phyloP scores from a whole-genome alignment of 2,888 invertebrate species.

The Oscheius myriophilus region DNA sequence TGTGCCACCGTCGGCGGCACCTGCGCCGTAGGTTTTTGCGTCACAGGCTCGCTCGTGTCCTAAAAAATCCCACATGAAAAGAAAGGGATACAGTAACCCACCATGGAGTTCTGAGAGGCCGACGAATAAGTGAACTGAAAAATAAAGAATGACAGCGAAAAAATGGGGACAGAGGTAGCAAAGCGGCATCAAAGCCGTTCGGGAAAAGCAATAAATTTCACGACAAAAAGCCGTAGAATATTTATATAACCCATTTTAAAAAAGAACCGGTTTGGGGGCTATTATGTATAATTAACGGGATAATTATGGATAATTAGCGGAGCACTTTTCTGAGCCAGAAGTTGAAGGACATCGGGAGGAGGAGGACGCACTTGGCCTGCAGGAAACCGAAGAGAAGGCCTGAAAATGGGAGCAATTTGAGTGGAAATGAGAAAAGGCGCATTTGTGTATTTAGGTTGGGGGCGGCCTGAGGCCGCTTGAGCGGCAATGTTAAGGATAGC shows the following conservation, averaged over 20 bases:
- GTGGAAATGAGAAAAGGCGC: too few relatives aligned
- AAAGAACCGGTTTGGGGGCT: too few relatives aligned
- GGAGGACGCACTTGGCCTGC: constrained; percentile 4
- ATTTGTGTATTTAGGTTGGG: too few relatives aligned
- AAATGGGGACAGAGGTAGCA: too few relatives aligned
- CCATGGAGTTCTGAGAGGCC: not conserved
- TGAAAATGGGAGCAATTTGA: not conserved
- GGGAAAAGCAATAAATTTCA: too few relatives aligned
- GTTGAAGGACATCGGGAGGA: constrained; percentile 22
- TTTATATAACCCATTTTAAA: not conserved
- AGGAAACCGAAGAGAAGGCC: constrained; percentile 26
- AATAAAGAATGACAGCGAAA: too few relatives aligned
- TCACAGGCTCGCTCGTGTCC: constrained; percentile 21
- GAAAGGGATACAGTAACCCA: not conserved
- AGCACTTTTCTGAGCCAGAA: constrained; percentile 8
- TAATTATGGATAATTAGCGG: constrained; percentile 1
- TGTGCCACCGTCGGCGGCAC: constrained; percentile 29
- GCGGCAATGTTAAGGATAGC: too few relatives aligned
- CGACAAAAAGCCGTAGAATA: not conserved
- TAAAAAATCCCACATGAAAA: not conserved
- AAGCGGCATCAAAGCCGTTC: too few relatives aligned
- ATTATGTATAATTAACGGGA: not conserved
- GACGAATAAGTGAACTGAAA: too few relatives aligned
- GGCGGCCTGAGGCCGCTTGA: too few relatives aligned
- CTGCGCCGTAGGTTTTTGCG: constrained; percentile 28